Evolutionary conservation across 2,113 vertebrate species (phyloP), one percentile per base, ranked within the genome.

Genomic region (Cranoglanis bouderius): DNA sequence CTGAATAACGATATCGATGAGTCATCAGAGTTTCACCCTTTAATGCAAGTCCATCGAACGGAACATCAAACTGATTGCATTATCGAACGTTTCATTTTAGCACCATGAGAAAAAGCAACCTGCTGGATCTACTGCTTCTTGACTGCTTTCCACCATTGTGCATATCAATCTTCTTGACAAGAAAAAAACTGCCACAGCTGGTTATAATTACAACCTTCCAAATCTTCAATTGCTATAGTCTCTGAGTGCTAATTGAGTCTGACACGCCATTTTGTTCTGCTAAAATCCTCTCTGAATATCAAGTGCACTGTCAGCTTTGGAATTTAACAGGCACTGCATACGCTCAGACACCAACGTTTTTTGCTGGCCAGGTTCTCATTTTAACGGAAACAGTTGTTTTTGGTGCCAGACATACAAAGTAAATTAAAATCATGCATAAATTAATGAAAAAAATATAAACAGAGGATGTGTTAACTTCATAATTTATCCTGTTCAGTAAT

Each of bases 171-270:
- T 87, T 13, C 35, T n/a, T 89, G 63, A 75, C 65, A 88, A 82
- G 29, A 51, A 82, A 88, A 19, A 89, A 85, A 43, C 35, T 55
- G 85, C 74, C 88, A 88, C 75, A 91, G 88, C 86, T 89, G 84
- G 84, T 88, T 88, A 77, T 91, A 92, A 92, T 91, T 91, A 91
- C 88, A 72, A 85, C 85, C 89, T 82, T 88, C 81, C 83, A 88
- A 57, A 88, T 88, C 80, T 91, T 72, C 81, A 87, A 82, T 88
- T 87, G 87, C 75, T 89, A 85, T 35, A 89, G 87, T 72, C 80
- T 88, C 46, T 24, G 67, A 82, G 81, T 26, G 81, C 65, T 90
- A 89, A 92, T 91, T 91, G 88, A 92, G 90, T 90, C 85, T 85
- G 86, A 92, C 88, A 75, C 51, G 43, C 61, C 46, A 86, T 90